These are phyloP conservation scores for Neogobius melanostomus DNA, from an alignment of 2,113 vertebrate species.

Conservation along the genomic window DNA sequence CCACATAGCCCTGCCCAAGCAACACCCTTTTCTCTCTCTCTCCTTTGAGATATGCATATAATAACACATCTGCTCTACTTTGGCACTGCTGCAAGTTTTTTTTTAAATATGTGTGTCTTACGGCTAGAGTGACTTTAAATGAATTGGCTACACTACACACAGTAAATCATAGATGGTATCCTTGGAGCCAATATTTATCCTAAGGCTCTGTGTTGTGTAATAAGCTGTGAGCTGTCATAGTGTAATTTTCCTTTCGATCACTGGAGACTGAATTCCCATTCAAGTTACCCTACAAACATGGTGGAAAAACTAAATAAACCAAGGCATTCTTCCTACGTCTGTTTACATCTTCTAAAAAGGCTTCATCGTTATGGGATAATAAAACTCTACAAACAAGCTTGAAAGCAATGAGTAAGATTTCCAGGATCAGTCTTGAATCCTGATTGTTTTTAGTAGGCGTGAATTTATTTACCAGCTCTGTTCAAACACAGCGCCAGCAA, in stretches of 20 bases:
- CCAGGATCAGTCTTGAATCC: neutral
- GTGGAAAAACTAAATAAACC: neutral
- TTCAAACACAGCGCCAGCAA: conserved; percentile 32
- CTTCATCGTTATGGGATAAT: neutral
- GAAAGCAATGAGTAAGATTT: neutral
- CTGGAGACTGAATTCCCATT: neutral
- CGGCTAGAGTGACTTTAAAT: neutral
- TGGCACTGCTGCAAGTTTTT: neutral
- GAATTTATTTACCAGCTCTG: conserved; percentile 28
- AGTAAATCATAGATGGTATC: neutral
- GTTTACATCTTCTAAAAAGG: too few species aligned
- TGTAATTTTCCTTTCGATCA: neutral
- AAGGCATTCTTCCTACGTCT: too few species aligned
- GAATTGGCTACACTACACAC: neutral
- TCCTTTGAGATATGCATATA: neutral
- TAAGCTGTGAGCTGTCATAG: neutral
- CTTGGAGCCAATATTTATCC: neutral
- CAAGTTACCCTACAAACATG: conserved; percentile 7
- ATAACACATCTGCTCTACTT: neutral
- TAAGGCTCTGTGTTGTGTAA: neutral
- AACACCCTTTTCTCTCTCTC: conserved; percentile 4
- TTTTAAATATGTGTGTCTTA: neutral
- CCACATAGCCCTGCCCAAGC: too few species aligned
- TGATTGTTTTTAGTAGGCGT: conserved; percentile 7
- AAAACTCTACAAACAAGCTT: conserved; percentile 9